Base-by-base conservation (phyloP, 2,113 vertebrate genomes). In the Nothobranchius furzeri region DNA sequence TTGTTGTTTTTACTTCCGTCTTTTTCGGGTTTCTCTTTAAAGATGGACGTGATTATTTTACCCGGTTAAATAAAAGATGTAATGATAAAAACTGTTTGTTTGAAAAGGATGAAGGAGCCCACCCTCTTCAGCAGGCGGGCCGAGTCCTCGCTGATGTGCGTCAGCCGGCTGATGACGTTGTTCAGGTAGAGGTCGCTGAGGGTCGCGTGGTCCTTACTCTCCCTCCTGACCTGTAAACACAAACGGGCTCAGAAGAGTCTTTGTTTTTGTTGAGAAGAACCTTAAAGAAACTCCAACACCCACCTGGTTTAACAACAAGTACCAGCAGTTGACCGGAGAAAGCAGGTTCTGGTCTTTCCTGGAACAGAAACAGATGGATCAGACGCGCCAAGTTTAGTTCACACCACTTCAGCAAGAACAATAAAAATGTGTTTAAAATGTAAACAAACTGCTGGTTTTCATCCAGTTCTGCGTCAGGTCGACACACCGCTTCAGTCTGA, bases 91-190 rank as follows among this genome's bases (percentile, higher is more conserved):
- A 40, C 7, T 4, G 9, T 40, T 40, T 40, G 3, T 17, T 0
- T 42, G 24, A 51, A 3, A 9, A 43, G 11, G 49, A 20, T 40
- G 4, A 51, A 24, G 17, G 4, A 52, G 12, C 87, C 91, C 78
- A 99, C 98, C 96, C 98, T 97, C 90, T 99, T 99, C 81, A 99
- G 98, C 88, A 99, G 96, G 30, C 98, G 94, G n/a, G 96, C 97
- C 6, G 96, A 98, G 86, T 99, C 98, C 82, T 99, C 98, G 1
- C 96, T 98, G 85, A 99, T 98, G 90, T 99, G 98, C 63, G 97
- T 96, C 92, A 99, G 97, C 17, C 97, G 92, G 74, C 94, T 95
- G 78, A 99, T 99, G 78, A 99, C 96, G 0, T 99, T 99, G 93
- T 99, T 99, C 90, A 99, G 92, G 85, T 99, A 99, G 87, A 99